These are phyloP conservation scores for Phymorhynchus buccinoides DNA, from an alignment of 1,140 invertebrate genomes.

Conservation along the genomic window DNA sequence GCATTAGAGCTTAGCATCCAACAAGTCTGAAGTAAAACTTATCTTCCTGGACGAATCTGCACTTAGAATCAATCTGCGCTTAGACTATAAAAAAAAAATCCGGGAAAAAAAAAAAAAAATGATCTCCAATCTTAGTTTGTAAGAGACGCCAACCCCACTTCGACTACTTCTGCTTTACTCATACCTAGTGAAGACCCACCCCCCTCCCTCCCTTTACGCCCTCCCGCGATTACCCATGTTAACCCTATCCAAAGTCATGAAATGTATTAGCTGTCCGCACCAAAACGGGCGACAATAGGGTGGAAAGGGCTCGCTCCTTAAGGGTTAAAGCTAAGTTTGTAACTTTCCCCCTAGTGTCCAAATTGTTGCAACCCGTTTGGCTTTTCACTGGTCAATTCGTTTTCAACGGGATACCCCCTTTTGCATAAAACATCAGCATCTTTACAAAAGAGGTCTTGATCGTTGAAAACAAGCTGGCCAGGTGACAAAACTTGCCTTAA, in stretches of 20 bases:
- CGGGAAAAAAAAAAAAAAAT: not conserved
- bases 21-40: not conserved
- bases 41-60: not conserved
- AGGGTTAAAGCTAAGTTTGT: not conserved
- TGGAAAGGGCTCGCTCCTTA: not conserved
- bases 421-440: not conserved
- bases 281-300: not conserved
- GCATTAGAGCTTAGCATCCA: not conserved
- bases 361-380: not conserved
- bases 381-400: not conserved
- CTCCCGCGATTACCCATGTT: not conserved
- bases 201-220: not conserved
- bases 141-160: not conserved
- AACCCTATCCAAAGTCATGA: not conserved
- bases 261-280: no score
- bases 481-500: not conserved
- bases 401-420: not conserved
- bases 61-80: no score
- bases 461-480: not conserved
- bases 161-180: not conserved
- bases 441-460: not conserved
- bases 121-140: not conserved
- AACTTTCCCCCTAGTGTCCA: not conserved
- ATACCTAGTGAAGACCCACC: no score
- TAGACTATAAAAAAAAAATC: no score